Conservation (phyloP, 1,140 invertebrate genomes). For the Goniozus legneri region DNA sequence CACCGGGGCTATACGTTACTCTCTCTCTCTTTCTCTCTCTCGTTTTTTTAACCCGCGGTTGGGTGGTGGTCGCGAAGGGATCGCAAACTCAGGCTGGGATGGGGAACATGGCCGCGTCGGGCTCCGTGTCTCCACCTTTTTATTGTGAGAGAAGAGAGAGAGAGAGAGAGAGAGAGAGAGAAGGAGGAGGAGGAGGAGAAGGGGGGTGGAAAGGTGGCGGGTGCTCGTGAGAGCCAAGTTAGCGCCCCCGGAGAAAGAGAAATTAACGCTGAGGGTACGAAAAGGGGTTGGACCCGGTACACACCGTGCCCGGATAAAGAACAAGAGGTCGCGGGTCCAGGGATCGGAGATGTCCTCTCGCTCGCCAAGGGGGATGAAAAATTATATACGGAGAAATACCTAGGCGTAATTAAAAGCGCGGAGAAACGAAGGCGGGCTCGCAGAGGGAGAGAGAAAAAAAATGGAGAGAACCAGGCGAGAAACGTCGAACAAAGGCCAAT, state of each 20-base stretch:
- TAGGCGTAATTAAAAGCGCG: too few species aligned
- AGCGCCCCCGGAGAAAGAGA: not conserved
- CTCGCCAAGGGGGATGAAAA: too few species aligned
- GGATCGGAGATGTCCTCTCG: too few species aligned
- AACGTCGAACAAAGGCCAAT: too few species aligned
- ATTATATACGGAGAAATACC: too few species aligned
- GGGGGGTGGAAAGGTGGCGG: not conserved
- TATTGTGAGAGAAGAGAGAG: constrained; percentile 42
- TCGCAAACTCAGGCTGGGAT: too few species aligned
- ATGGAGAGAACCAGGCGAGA: too few species aligned
- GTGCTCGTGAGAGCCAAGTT: too few species aligned
- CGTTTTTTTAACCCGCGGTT: constrained; percentile 11
- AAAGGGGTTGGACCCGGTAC: not conserved
- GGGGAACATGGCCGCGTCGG: constrained; percentile 45
- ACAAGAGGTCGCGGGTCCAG: too few species aligned
- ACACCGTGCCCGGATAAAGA: too few species aligned
- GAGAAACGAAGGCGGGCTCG: too few species aligned
- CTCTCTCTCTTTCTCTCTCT: constrained; percentile 19
- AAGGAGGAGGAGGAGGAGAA: constrained; percentile 18
- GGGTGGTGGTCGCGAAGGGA: constrained; percentile 26
- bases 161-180: constrained; percentile 6
- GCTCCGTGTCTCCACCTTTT: constrained; percentile 51
- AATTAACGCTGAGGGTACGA: not conserved
- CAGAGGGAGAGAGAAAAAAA: too few species aligned
- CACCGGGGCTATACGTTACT: constrained; percentile 38